phyloP scores from a whole-genome alignment of 2,797 vertebrate genomes.

The Clamator glandarius region DNA sequence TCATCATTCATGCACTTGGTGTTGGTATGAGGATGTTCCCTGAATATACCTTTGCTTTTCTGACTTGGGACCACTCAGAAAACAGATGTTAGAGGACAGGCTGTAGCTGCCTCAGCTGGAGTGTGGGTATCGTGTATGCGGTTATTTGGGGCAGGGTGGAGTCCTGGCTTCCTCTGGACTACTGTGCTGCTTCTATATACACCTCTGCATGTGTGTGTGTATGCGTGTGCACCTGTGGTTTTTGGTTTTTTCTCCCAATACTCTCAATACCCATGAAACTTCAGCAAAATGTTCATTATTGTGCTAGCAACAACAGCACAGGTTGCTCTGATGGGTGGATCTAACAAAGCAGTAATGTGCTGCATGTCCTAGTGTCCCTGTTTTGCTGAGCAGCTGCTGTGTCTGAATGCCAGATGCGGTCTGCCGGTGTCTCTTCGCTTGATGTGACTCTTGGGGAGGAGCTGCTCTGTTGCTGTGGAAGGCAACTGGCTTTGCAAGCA shows the following conservation, averaged over 20 bases:
- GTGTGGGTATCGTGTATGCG: neutral
- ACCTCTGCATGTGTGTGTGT: fast-evolving
- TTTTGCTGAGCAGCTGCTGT: neutral
- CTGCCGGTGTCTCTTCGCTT: neutral
- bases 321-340: neutral
- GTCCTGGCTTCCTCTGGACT: neutral
- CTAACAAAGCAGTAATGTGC: neutral
- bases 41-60: neutral
- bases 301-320: neutral
- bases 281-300: neutral
- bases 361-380: neutral
- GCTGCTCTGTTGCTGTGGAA: neutral
- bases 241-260: neutral
- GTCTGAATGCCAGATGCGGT: neutral
- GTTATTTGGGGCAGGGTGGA: neutral
- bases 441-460: neutral
- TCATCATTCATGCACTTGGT: neutral
- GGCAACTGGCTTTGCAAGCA: neutral
- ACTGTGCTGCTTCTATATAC: neutral
- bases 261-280: neutral
- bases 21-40: neutral
- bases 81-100: no score
- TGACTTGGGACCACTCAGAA: neutral
- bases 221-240: neutral
- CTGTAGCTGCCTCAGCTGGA: neutral